Conservation (phyloP, 35 echinoderm and acorn worm species). For the Patiria miniata region DNA sequence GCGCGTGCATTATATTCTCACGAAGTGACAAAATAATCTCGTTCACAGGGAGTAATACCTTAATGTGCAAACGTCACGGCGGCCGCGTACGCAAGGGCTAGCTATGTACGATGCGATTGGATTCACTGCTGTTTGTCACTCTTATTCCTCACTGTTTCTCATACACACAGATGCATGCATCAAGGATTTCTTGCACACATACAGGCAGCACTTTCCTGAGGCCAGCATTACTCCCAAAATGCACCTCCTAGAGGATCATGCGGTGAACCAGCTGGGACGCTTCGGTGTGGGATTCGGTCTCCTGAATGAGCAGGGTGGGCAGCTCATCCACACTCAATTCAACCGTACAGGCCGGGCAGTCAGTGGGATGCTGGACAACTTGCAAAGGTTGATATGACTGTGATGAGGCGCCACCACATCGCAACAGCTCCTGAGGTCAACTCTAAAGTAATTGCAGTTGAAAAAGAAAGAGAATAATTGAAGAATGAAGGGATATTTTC, state of each 20-base stretch:
- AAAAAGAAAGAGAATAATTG: no score
- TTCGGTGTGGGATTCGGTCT: conserved; percentile 23
- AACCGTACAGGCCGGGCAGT: conserved; percentile 28
- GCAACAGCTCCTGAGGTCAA: neutral
- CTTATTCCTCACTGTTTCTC: neutral
- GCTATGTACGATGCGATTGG: no score
- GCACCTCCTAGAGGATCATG: conserved; percentile 64
- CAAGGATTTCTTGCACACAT: conserved; percentile 21
- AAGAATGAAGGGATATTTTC: no score
- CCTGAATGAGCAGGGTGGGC: conserved; percentile 50
- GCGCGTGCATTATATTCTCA: no score
- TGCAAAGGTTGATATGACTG: neutral
- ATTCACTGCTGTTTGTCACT: neutral
- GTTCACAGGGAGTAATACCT: no score
- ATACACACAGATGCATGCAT: conserved; percentile 46
- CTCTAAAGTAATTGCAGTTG: no score
- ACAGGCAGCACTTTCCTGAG: conserved; percentile 35
- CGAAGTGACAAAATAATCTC: no score
- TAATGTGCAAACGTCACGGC: no score
- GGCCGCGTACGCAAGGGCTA: no score
- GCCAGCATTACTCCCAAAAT: conserved; percentile 48
- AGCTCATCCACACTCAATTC: conserved; percentile 34
- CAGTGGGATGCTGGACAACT: neutral
- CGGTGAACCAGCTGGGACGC: conserved; percentile 12
- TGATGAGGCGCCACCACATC: neutral